phyloP scores from a whole-genome alignment of 2,888 invertebrate genomes.

The Macropis europaea region DNA sequence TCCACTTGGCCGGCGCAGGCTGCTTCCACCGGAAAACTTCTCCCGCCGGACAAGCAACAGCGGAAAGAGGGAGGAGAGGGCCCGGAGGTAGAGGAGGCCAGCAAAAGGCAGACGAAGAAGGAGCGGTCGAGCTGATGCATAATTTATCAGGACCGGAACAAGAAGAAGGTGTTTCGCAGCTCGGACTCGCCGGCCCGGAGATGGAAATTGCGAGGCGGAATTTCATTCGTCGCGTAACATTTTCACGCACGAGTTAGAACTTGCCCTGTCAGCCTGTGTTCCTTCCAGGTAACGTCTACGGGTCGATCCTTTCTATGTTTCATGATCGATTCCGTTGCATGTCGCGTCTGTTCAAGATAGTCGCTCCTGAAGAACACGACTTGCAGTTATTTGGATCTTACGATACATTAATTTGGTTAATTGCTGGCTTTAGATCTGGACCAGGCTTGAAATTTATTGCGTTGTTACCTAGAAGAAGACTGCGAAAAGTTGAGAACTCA shows the following conservation, averaged over 20 bases:
- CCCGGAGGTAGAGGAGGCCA: background rate
- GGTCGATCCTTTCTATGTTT: background rate
- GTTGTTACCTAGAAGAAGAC: too few species aligned
- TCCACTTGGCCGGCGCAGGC: slow-evolving; percentile 52
- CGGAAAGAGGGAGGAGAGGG: background rate
- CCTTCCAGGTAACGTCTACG: background rate
- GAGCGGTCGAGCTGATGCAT: slow-evolving; percentile 51
- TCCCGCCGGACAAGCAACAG: slow-evolving; percentile 20
- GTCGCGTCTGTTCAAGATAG: too few species aligned
- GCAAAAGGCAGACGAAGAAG: background rate
- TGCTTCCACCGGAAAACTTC: slow-evolving; percentile 47
- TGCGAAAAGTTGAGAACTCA: too few species aligned
- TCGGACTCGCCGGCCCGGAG: slow-evolving; percentile 29
- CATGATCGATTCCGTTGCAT: background rate
- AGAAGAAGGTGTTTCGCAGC: slow-evolving; percentile 57
- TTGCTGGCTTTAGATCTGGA: too few species aligned
- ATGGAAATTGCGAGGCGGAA: slow-evolving; percentile 49
- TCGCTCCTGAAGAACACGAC: too few species aligned
- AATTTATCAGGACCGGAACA: slow-evolving; percentile 55
- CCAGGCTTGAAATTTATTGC: too few species aligned
- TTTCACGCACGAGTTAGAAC: slow-evolving; percentile 23
- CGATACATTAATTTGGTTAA: too few species aligned
- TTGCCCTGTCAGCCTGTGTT: slow-evolving; percentile 2
- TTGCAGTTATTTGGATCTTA: too few species aligned
- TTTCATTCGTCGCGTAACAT: slow-evolving; percentile 51